Base-by-base conservation (phyloP, 2,113 vertebrate species). In the Atractosteus spatula region DNA sequence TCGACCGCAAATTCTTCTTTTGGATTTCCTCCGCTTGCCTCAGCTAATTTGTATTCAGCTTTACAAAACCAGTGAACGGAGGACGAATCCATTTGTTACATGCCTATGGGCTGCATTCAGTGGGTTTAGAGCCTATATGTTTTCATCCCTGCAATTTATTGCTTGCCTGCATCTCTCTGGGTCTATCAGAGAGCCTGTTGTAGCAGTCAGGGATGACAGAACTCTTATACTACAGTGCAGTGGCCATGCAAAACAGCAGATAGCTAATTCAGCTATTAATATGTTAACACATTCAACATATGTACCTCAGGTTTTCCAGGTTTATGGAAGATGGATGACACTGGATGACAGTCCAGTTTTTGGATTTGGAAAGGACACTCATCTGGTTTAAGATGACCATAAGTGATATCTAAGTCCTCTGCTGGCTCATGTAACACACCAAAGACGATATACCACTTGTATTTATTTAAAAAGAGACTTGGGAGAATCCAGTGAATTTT, bases 51-150 rank as follows among this genome's bases (percentile, higher is more conserved):
- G 74, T 78, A 80, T 84, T 82, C 74, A 86, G 77, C 82, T 84
- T 85, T 76, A 71, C 72, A 79, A 79, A 83, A 85, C 79, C 73
- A 75, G 76, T 76, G 74, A 76, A 83, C 66, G 59, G 71, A 80
- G 77, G 78, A 81, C 71, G 85, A 88, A 86, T 88, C 82, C 73
- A 86, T 88, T 85, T 54, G 80, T 79, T 86, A 72, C 77, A 47
- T 80, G 83, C 71, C 83, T 78, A 79, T 62, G 11, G 78, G 79
- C 82, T 71, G 81, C 82, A 84, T 86, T 86, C 80, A 84, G 77
- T 77, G 74, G 51, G 70, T 81, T 78, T 81, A 84, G 82, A 86
- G 86, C 75, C 82, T 76, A 72, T 77, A 83, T 82, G 85, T 86
- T 80, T 79, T 80, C 75, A 70, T 85, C 77, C 74, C 51, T 61